Base-by-base conservation (phyloP, 2,888 invertebrate species). In the Xanthorhoe spadicearia region DNA sequence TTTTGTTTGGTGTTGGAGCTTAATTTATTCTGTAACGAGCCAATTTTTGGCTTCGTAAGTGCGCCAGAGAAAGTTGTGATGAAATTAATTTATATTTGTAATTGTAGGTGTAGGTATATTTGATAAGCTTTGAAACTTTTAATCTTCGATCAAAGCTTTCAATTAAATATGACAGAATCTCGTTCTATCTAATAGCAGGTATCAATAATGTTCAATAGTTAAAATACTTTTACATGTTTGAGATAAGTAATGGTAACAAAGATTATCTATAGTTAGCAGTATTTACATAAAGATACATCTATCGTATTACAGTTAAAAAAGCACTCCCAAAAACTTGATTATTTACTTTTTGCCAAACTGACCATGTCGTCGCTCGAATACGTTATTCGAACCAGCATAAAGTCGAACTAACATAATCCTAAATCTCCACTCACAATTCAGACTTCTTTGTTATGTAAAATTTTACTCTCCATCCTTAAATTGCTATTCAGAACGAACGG, bases 341-440 rank as follows among this genome's bases (percentile, higher is more conserved):
- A 82, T 82, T 81, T 80, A 77, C 81, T 89, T 92, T 90, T 90
- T 88, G 87, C 81, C 74, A 75, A 79, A 77, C 76, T 77, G 74
- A 64, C 81, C 79, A 82, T 38, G 38, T 43, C 86, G 85, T 79
- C 73, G 78, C 68, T 77, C 77, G 88, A 88, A 88, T 88, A 85
- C 83, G 82, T 86, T 85, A 87, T 81, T 76, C 77, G 76, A 77
- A 74, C 76, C 79, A 83, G 82, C 85, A 86, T 87, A 86, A 86
- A 85, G 75, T 76, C 70, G 78, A 83, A 89, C 89, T 88, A 89
- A 89, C 87, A 89, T 89, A 90, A n/a, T 85, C 80, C 83, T 82
- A 75, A 83, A 85, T 83, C 82, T 84, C 78, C 77, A 78, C 79
- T 84, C 78, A 76, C 79, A 81, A 81, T 83, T 81, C 80, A 69